phyloP scores from a whole-genome alignment of 2,113 vertebrate genomes.

The Natator depressus region DNA sequence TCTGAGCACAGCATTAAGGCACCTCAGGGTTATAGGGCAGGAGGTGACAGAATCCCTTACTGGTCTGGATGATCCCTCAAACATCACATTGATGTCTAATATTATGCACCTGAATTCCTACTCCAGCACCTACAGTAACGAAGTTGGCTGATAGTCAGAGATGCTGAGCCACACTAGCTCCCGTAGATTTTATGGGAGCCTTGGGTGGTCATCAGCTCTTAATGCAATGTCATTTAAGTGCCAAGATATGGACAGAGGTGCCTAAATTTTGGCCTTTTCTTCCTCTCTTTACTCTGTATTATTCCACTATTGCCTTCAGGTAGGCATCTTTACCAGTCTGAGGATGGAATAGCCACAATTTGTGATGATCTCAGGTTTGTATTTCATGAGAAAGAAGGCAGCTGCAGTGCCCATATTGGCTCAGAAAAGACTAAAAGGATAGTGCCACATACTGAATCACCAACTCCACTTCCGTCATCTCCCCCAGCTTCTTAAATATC shows the following conservation, averaged over 20 bases:
- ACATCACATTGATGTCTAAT: neutral
- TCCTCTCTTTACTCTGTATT: neutral
- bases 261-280: neutral
- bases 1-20: no score
- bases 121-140: neutral
- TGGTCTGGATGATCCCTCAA: neutral
- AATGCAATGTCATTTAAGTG: neutral
- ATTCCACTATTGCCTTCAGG: neutral
- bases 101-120: neutral
- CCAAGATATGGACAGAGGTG: no score
- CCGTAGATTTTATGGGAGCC: neutral
- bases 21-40: neutral
- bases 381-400: neutral
- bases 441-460: neutral
- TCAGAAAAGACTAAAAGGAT: neutral
- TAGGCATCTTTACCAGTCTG: neutral
- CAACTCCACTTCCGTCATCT: neutral
- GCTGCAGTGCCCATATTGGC: neutral
- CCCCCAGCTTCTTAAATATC: neutral
- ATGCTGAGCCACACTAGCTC: neutral
- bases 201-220: neutral
- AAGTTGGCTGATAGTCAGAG: neutral
- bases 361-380: neutral
- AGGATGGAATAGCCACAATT: neutral
- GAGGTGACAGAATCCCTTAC: neutral